A percentile compares a stretch with the other conserved stretches of the same genome.
Conservation (phyloP, 2,888 invertebrate species). For the Acleris holmiana region DNA sequence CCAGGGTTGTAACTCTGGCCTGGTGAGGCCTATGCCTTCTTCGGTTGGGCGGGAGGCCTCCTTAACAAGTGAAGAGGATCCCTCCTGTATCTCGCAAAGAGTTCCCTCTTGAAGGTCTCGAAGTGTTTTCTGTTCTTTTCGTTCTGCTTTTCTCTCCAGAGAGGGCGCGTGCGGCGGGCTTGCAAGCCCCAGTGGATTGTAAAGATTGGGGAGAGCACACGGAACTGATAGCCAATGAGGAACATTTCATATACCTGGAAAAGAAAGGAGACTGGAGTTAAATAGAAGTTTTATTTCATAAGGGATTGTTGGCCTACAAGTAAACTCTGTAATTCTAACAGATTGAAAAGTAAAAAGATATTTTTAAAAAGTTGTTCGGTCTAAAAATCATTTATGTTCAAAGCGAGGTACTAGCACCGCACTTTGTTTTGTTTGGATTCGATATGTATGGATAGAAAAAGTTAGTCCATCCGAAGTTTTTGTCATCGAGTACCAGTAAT, state of each 20-base stretch:
- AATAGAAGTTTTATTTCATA: too few relatives aligned
- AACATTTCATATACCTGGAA: conserved; percentile 96
- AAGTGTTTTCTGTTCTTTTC: conserved; percentile 92
- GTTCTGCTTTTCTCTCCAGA: conserved; percentile 95
- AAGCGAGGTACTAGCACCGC: too few relatives aligned
- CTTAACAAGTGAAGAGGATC: conserved; percentile 84
- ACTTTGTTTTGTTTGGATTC: too few relatives aligned
- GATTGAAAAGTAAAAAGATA: too few relatives aligned
- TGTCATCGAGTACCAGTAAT: too few relatives aligned
- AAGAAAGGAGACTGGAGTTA: neutral
- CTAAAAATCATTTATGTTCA: too few relatives aligned
- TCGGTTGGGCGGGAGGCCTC: conserved; percentile 61
- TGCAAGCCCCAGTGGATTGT: conserved; percentile 96
- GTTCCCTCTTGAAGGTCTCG: conserved; percentile 92
- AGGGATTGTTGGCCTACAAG: neutral
- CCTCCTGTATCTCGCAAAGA: conserved; percentile 89
- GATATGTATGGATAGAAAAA: too few relatives aligned
- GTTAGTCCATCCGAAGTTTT: too few relatives aligned
- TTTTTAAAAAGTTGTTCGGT: too few relatives aligned
- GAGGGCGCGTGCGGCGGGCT: conserved; percentile 89
- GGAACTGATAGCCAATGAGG: conserved; percentile 94
- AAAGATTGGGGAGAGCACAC: conserved; percentile 94
- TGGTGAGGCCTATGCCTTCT: conserved; percentile 79
- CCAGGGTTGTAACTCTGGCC: conserved; percentile 70
- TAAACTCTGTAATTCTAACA: neutral